Evolutionary conservation across 2,888 invertebrate species (phyloP).

Genomic region (Dicranocentrus wangi): DNA sequence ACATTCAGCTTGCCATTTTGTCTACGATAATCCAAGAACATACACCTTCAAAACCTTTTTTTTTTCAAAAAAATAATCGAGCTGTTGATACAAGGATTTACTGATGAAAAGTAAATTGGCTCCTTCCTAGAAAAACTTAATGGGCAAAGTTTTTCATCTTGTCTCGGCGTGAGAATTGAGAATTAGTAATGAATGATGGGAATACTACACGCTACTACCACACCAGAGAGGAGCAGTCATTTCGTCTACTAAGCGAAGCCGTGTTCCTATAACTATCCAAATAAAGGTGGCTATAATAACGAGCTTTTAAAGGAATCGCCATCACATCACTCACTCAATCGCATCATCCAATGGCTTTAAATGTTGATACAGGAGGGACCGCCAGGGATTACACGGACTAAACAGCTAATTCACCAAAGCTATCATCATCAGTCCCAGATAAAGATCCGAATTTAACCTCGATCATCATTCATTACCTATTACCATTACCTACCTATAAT

Average conservation of each 20-base stretch:
- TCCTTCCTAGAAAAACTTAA: constrained; percentile 10
- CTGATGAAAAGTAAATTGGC: not conserved
- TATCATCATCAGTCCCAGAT: not conserved
- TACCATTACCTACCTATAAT: not conserved
- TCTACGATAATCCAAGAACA: too few relatives aligned
- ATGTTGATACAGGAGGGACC: not conserved
- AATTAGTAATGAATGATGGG: too few relatives aligned
- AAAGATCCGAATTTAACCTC: constrained; percentile 37
- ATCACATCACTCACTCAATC: constrained; percentile 12
- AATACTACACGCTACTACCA: too few relatives aligned
- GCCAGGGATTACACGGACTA: not conserved
- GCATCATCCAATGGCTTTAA: constrained; percentile 3
- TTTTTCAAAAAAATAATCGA: too few relatives aligned
- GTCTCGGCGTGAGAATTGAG: not conserved
- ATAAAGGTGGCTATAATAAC: constrained; percentile 10
- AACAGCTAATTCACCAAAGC: not conserved
- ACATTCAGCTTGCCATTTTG: too few relatives aligned
- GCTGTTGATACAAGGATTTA: too few relatives aligned
- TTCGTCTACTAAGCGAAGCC: constrained; percentile 15
- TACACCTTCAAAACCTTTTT: too few relatives aligned
- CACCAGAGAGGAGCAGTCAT: too few relatives aligned
- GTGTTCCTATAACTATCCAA: constrained; percentile 6
- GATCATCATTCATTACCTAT: constrained; percentile 14
- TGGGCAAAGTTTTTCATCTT: not conserved
- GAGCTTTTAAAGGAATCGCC: constrained; percentile 17